phyloP scores from a whole-genome alignment of 2,888 invertebrate genomes.

The Yponomeuta sedellus region DNA sequence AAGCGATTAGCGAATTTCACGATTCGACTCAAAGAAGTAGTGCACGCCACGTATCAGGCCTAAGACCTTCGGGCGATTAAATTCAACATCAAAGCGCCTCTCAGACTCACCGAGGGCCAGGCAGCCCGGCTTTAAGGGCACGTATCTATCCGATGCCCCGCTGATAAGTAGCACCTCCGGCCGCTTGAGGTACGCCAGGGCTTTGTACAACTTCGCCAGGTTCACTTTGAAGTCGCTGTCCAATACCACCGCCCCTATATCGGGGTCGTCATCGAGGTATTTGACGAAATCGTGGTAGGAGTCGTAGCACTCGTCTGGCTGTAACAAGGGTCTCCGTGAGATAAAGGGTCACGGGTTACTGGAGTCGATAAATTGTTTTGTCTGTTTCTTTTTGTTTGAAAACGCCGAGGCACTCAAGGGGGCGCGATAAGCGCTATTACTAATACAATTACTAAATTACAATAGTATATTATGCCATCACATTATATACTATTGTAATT shows the following conservation, averaged over 20 bases:
- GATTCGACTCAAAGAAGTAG: no score
- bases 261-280: conserved; percentile 51
- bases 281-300: conserved; percentile 39
- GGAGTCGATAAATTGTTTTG: no score
- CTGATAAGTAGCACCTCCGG: conserved; percentile 69
- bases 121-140: conserved; percentile 45
- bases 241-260: conserved; percentile 75
- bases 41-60: no score
- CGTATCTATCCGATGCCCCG: conserved; percentile 63
- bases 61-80: background rate
- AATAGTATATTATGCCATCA: no score
- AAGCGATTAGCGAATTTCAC: no score
- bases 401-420: no score
- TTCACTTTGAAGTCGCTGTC: conserved; percentile 71
- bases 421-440: no score
- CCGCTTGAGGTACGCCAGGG: conserved; percentile 59
- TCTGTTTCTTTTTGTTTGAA: no score
- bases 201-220: conserved; percentile 67
- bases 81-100: background rate
- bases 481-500: no score
- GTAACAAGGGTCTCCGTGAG: conserved; percentile 14
- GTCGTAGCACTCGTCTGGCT: conserved; percentile 48
- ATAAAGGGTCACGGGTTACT: background rate
- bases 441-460: no score
- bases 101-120: conserved; percentile 48